Conservation (phyloP, 2,113 vertebrate genomes). For the Tragulus kanchil region DNA sequence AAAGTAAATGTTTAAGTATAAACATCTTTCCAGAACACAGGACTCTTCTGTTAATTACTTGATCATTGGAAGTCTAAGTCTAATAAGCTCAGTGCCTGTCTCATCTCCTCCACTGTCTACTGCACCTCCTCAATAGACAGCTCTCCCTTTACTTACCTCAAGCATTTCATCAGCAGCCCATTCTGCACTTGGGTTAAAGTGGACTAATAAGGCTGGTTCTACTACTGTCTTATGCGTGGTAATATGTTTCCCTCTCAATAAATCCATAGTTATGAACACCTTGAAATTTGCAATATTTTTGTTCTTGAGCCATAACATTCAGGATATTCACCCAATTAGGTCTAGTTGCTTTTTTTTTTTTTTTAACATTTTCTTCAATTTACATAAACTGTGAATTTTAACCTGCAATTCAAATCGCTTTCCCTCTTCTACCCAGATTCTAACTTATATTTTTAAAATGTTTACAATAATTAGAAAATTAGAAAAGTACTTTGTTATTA, state of each 20-base stretch:
- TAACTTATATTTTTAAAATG: not conserved
- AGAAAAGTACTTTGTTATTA: not conserved
- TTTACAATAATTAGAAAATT: conserved; percentile 1
- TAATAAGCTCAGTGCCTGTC: not conserved
- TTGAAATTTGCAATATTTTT: not conserved
- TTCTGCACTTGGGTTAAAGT: not conserved
- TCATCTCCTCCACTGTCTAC: not conserved
- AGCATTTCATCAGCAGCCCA: not conserved
- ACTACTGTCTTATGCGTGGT: not conserved
- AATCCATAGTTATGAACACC: not conserved
- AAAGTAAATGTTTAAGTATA: not conserved
- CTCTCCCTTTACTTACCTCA: not conserved
- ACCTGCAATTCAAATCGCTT: not conserved
- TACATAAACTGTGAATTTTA: conserved; percentile 21
- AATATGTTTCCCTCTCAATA: not conserved
- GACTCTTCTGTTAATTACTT: not conserved
- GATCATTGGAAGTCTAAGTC: not conserved
- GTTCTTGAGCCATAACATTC: not conserved
- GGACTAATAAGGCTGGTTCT: not conserved
- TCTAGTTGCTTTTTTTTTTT: not conserved
- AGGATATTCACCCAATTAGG: not conserved
- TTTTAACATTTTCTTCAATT: not conserved
- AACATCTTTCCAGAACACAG: not conserved
- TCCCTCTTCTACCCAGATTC: not conserved
- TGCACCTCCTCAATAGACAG: not conserved